These are phyloP conservation scores for Rhamnusium bicolor DNA, from an alignment of 2,888 invertebrate species.

Conservation along the genomic window DNA sequence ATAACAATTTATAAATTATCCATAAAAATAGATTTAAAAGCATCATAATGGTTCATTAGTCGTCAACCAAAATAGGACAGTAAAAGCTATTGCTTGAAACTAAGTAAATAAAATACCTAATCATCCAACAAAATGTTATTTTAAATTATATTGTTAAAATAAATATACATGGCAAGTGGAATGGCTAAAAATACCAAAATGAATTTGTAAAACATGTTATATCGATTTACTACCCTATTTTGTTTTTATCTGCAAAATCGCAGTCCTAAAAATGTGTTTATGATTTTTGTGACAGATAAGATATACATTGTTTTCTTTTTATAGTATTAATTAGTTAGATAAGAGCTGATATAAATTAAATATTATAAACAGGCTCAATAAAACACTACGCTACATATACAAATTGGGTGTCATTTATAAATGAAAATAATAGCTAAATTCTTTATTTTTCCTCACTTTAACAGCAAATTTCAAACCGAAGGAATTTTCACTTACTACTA, in stretches of 20 bases:
- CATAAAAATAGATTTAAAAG: slow-evolving; percentile 14
- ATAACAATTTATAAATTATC: slow-evolving; percentile 16
- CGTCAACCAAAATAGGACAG: slow-evolving; percentile 25
- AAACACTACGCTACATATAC: too few relatives aligned
- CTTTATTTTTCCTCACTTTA: background rate
- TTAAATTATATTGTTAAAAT: slow-evolving; percentile 20
- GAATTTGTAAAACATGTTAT: slow-evolving; percentile 4
- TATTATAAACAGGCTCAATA: background rate
- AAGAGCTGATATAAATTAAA: background rate
- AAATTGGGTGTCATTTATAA: background rate
- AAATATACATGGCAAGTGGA: slow-evolving; percentile 45
- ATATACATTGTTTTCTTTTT: background rate
- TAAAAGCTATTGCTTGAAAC: slow-evolving; percentile 10
- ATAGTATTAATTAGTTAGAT: background rate
- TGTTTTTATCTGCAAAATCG: slow-evolving; percentile 23
- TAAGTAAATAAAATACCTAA: slow-evolving; percentile 4
- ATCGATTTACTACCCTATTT: slow-evolving; percentile 23
- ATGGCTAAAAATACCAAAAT: slow-evolving; percentile 35
- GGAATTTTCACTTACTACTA: too few relatives aligned
- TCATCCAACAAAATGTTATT: background rate
- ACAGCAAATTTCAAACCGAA: too few relatives aligned
- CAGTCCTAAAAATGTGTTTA: background rate
- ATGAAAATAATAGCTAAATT: background rate
- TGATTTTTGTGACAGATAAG: background rate
- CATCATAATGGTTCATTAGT: slow-evolving; percentile 12